Evolutionary conservation across 2,888 invertebrate genomes (phyloP).

Genomic region (Cryptus armator): DNA sequence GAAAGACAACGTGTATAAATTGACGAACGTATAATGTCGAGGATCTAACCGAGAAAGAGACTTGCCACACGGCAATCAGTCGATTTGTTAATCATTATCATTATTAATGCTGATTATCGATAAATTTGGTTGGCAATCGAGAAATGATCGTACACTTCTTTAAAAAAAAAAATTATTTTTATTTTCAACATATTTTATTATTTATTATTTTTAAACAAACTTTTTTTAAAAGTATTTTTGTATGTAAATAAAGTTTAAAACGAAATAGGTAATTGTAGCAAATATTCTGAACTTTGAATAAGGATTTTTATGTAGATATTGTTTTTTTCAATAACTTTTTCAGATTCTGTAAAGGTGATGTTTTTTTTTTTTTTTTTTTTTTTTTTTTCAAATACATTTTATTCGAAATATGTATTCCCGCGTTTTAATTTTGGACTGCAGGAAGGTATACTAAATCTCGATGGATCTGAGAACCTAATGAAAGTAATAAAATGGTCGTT

Average conservation of each 20-base stretch:
- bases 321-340: neutral
- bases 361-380: neutral
- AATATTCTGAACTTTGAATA: no score
- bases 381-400: neutral
- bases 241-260: no score
- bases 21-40: conserved; percentile 27
- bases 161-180: no score
- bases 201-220: no score
- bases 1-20: conserved; percentile 37
- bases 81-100: conserved; percentile 31
- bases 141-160: neutral
- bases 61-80: conserved; percentile 34
- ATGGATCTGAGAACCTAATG: conserved; percentile 57
- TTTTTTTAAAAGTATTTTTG: no score
- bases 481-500: conserved; percentile 67
- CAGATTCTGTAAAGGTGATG: neutral
- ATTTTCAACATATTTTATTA: no score
- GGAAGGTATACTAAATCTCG: conserved; percentile 58
- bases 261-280: no score
- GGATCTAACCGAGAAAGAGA: neutral
- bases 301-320: no score
- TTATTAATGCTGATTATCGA: neutral
- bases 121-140: neutral
- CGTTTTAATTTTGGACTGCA: conserved; percentile 36
- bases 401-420: conserved; percentile 15